Evolutionary conservation across 1,140 invertebrate species (phyloP).

Genomic region (Phymorhynchus buccinoides): DNA sequence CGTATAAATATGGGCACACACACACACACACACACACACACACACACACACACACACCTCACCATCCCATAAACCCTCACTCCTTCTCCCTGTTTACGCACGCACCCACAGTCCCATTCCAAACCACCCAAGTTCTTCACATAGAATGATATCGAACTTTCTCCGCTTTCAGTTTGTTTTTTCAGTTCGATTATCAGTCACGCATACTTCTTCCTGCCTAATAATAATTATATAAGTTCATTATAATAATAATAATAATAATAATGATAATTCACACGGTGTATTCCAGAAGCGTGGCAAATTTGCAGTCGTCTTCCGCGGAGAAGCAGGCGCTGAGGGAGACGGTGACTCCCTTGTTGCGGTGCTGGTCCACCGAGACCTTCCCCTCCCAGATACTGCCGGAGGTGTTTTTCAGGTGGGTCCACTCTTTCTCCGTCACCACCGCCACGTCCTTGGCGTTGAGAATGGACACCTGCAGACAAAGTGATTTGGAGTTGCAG

Average conservation of each 20-base stretch:
- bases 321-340: conserved; percentile 68
- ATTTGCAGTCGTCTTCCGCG: conserved; percentile 60
- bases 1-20: too few species aligned
- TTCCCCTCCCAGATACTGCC: conserved; percentile 60
- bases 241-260: too few species aligned
- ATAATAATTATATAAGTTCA: too few species aligned
- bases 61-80: too few species aligned
- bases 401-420: conserved; percentile 62
- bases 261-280: too few species aligned
- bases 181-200: neutral
- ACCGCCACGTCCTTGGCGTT: conserved; percentile 67
- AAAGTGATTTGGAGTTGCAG: too few species aligned
- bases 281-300: conserved; percentile 69
- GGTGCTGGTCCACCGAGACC: conserved; percentile 56
- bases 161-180: neutral
- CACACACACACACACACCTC: too few species aligned
- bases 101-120: neutral
- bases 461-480: conserved; percentile 55
- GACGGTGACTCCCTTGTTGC: conserved; percentile 62
- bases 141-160: neutral
- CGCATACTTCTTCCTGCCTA: neutral
- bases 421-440: conserved; percentile 68
- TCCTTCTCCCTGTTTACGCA: neutral
- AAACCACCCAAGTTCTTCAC: neutral
- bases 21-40: too few species aligned